Percentiles rank a stretch among this genome's conserved stretches.
phyloP scores from a whole-genome alignment of 2,113 vertebrate genomes.

The Alaudala cheleensis region DNA sequence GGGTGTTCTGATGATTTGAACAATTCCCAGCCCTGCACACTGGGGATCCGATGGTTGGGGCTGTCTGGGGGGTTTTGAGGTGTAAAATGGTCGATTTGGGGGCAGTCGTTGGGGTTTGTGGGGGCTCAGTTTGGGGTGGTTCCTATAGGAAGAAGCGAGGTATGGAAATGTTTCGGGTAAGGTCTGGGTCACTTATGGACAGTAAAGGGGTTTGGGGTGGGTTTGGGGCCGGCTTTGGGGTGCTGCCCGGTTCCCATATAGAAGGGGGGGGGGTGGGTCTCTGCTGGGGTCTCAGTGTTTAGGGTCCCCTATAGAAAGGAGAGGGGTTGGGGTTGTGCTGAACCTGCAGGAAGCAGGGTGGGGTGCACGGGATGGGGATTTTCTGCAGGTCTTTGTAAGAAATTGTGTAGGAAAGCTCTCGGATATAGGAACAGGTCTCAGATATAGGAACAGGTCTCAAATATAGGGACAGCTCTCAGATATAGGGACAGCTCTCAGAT shows the following conservation, averaged over 20 bases:
- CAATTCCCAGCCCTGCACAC: neutral
- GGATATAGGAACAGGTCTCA: neutral
- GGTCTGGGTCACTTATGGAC: neutral
- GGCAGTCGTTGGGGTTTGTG: too few relatives aligned
- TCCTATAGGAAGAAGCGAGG: fast-evolving
- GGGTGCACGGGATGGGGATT: neutral
- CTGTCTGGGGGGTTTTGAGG: neutral
- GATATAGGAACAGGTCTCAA: too few relatives aligned
- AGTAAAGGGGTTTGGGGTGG: neutral
- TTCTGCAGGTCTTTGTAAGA: neutral
- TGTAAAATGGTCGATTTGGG: neutral
- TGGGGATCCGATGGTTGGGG: too few relatives aligned
- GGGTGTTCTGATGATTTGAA: neutral
- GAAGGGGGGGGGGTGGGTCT: neutral
- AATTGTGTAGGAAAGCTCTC: neutral
- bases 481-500: neutral
- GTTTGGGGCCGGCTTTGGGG: neutral
- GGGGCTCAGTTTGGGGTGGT: neutral
- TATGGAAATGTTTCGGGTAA: too few relatives aligned
- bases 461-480: too few relatives aligned
- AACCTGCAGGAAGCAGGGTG: neutral
- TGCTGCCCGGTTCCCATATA: neutral
- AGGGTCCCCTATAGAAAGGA: too few relatives aligned
- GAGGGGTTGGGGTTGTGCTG: neutral
- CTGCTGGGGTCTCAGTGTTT: neutral